These are phyloP conservation scores for Gallinago solitaria DNA, from an alignment of 2,797 vertebrate genomes.

Conservation along the genomic window DNA sequence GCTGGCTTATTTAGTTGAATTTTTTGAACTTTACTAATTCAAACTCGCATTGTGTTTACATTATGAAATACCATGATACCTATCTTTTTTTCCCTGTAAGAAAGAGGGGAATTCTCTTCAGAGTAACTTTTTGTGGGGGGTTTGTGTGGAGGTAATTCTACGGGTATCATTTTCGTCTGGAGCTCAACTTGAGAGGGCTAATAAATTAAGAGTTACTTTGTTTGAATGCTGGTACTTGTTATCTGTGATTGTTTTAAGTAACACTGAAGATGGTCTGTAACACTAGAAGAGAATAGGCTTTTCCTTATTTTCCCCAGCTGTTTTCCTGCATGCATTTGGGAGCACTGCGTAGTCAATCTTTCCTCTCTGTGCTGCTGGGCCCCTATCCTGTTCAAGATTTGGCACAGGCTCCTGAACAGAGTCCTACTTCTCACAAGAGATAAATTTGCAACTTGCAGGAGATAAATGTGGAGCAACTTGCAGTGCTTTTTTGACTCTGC, in stretches of 20 bases:
- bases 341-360: not conserved
- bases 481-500: not conserved
- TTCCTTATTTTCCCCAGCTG: not conserved
- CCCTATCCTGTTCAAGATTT: not conserved
- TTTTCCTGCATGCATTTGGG: not conserved
- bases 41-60: not conserved
- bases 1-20: not conserved
- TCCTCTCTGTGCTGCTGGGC: not conserved
- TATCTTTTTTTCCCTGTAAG: not conserved
- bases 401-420: not conserved
- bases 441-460: too few species aligned
- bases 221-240: not conserved
- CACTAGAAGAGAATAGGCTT: not conserved
- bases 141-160: not conserved
- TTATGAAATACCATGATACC: not conserved
- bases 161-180: not conserved
- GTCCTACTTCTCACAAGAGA: not conserved
- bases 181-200: not conserved
- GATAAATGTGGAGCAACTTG: not conserved
- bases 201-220: not conserved
- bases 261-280: not conserved
- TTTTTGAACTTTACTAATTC: not conserved
- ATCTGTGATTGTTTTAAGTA: not conserved
- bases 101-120: not conserved
- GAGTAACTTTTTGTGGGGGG: not conserved